These are phyloP conservation scores for Graptemys geographica DNA, from an alignment of 2,797 vertebrate genomes.

Conservation along the genomic window DNA sequence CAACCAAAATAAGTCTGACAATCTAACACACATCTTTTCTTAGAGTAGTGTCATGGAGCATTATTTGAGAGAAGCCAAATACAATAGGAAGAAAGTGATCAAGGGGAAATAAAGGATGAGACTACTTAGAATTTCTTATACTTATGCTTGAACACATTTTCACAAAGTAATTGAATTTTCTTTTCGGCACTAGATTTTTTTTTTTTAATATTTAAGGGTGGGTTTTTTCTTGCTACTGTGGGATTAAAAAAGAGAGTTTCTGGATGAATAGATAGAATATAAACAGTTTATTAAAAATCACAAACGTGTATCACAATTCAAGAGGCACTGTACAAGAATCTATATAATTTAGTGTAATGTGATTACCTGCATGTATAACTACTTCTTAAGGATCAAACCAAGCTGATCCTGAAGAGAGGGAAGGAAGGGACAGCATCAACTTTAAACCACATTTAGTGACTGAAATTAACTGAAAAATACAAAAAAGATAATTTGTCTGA, in stretches of 20 bases:
- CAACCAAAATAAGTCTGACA: not conserved
- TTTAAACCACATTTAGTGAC: slow-evolving; percentile 18
- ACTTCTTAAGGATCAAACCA: slow-evolving; percentile 8
- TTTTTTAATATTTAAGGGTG: not conserved
- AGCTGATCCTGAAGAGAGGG: not conserved
- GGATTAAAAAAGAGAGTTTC: not conserved
- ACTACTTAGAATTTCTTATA: not conserved
- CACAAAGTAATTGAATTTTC: not conserved
- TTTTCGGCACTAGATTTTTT: accelerated
- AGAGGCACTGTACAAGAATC: not conserved
- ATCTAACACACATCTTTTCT: not conserved
- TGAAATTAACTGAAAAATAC: slow-evolving; percentile 22
- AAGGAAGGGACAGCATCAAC: not conserved
- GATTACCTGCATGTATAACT: slow-evolving; percentile 36
- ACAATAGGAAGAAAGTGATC: not conserved
- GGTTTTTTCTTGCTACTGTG: not conserved
- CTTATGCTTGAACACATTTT: not conserved
- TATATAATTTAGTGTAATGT: slow-evolving; percentile 41
- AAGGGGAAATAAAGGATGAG: not conserved
- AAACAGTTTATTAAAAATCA: slow-evolving; percentile 33
- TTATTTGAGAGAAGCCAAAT: not conserved
- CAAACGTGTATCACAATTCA: slow-evolving; percentile 42
- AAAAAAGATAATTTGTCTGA: slow-evolving; percentile 3
- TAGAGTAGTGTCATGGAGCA: not conserved
- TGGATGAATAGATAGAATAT: slow-evolving; percentile 5